A percentile compares a stretch with the other conserved stretches of the same genome.
Evolutionary conservation across 2,888 invertebrate genomes (phyloP).

Genomic region (Anoplius nigerrimus): DNA sequence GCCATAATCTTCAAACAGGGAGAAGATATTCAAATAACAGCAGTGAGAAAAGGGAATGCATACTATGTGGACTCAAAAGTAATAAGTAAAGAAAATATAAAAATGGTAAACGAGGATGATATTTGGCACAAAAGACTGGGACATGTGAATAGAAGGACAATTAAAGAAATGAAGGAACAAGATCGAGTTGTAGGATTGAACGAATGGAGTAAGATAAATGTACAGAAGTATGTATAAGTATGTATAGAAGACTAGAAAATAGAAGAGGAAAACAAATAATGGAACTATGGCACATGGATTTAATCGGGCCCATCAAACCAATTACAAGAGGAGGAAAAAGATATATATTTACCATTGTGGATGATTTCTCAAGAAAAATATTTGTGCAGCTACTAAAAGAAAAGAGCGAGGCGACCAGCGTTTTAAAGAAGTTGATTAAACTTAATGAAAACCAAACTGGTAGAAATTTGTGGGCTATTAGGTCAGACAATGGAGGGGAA

Average conservation of each 20-base stretch:
- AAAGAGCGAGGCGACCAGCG: neutral
- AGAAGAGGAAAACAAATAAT: neutral
- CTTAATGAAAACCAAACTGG: conserved; percentile 11
- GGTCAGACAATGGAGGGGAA: conserved; percentile 2
- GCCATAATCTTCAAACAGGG: too few relatives aligned
- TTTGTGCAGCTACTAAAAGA: conserved; percentile 7
- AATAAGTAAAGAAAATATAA: too few relatives aligned
- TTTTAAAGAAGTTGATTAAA: conserved; percentile 12
- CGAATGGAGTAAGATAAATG: neutral
- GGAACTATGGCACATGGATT: conserved; percentile 4
- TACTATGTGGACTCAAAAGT: too few relatives aligned
- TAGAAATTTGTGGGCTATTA: conserved; percentile 1
- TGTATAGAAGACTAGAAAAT: neutral
- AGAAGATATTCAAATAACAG: too few relatives aligned
- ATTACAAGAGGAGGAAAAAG: neutral
- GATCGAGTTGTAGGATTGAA: neutral
- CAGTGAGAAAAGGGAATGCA: too few relatives aligned
- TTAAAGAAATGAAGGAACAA: too few relatives aligned
- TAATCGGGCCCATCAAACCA: conserved; percentile 23
- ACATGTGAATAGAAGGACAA: too few relatives aligned
- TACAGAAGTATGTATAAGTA: neutral
- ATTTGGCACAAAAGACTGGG: neutral
- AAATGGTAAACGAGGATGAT: neutral
- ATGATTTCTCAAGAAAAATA: conserved; percentile 20
- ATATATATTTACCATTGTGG: conserved; percentile 15